A percentile compares a stretch with the other conserved stretches of the same genome.
Conservation (phyloP, 2,888 invertebrate genomes). For the Zaprionus bogoriensis region DNA sequence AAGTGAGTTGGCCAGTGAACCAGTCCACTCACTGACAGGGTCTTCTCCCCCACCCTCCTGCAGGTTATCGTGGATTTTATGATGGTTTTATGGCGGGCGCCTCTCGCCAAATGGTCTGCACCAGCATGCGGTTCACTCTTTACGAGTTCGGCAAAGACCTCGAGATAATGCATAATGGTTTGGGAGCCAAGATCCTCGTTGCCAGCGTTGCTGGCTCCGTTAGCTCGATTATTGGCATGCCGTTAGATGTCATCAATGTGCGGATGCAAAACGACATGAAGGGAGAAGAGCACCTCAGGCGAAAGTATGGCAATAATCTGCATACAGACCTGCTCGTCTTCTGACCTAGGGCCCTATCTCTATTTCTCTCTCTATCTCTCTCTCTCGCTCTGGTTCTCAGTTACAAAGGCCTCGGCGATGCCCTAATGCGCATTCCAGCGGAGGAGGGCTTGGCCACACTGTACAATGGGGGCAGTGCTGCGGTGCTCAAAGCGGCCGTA, state of each 20-base stretch:
- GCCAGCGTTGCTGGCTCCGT: conserved; percentile 39
- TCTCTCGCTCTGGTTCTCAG: conserved; percentile 6
- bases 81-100: conserved; percentile 54
- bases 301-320: conserved; percentile 41
- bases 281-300: background rate
- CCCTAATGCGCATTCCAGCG: conserved; percentile 29
- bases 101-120: conserved; percentile 35
- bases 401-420: conserved; percentile 37
- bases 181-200: conserved; percentile 18
- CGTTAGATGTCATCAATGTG: conserved; percentile 48
- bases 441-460: conserved; percentile 45
- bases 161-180: conserved; percentile 10
- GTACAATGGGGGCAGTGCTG: conserved; percentile 36
- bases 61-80: conserved; percentile 37
- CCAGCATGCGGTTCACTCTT: conserved; percentile 43
- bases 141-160: conserved; percentile 36
- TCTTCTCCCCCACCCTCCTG: background rate
- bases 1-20: background rate
- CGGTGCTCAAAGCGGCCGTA: conserved; percentile 36
- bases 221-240: conserved; percentile 36
- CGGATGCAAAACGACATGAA: conserved; percentile 60
- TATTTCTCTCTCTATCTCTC: background rate
- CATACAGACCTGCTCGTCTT: no score
- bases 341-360: no score
- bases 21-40: background rate